A percentile compares a stretch with the other conserved stretches of the same genome.
Evolutionary conservation across 2,113 vertebrate genomes (phyloP).

Genomic region (Daboia siamensis): DNA sequence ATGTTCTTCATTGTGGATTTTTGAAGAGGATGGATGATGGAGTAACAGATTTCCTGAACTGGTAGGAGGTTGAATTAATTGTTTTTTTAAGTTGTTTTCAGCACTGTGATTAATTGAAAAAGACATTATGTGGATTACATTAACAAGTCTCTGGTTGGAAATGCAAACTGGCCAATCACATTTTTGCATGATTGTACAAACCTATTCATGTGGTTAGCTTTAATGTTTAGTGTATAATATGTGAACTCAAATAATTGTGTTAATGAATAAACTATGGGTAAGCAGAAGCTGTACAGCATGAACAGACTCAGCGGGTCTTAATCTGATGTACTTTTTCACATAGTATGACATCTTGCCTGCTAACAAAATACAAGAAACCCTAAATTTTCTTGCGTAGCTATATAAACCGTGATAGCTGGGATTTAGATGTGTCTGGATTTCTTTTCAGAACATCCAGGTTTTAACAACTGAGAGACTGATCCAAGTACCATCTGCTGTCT

Average conservation of each 20-base stretch:
- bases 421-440: background rate
- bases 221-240: background rate
- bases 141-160: background rate
- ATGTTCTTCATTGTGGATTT: background rate
- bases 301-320: background rate
- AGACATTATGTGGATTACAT: background rate
- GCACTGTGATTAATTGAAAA: background rate
- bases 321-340: background rate
- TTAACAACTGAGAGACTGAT: background rate
- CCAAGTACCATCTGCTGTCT: background rate
- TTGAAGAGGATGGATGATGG: background rate
- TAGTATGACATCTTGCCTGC: background rate
- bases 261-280: background rate
- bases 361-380: background rate
- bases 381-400: background rate
- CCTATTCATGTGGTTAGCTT: background rate
- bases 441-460: background rate
- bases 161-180: background rate
- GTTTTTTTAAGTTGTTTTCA: background rate
- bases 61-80: background rate
- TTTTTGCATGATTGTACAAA: background rate
- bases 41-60: background rate
- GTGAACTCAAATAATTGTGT: background rate
- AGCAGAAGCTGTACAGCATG: background rate
- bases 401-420: background rate